Evolutionary conservation across 2,888 invertebrate species (phyloP).

Genomic region (Timandra comae): DNA sequence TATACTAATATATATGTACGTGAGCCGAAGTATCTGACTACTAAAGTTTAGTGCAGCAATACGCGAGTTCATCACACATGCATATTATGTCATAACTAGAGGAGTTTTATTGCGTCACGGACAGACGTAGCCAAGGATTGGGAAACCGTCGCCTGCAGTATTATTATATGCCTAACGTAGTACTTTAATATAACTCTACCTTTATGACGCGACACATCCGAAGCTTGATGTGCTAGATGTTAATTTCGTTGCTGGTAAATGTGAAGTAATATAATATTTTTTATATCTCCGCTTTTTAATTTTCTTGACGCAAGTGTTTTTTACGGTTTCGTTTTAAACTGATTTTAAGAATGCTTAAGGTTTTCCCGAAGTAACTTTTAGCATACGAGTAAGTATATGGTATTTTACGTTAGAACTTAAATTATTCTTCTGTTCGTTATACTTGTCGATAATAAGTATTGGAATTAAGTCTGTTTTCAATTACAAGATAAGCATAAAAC

Average conservation of each 20-base stretch:
- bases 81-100: constrained; percentile 64
- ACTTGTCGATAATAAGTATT: too few relatives aligned
- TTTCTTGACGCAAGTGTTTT: too few relatives aligned
- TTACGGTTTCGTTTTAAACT: too few relatives aligned
- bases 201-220: constrained; percentile 50
- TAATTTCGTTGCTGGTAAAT: constrained; percentile 41
- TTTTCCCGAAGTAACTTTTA: too few relatives aligned
- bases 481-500: too few relatives aligned
- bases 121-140: constrained; percentile 61
- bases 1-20: too few relatives aligned
- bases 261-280: constrained; percentile 23
- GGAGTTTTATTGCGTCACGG: constrained; percentile 62
- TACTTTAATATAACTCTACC: constrained; percentile 52
- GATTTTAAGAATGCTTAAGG: too few relatives aligned
- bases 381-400: too few relatives aligned
- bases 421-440: too few relatives aligned
- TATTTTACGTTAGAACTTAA: too few relatives aligned
- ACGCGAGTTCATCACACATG: constrained; percentile 60
- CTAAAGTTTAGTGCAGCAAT: constrained; percentile 45
- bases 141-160: constrained; percentile 36
- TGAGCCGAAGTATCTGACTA: constrained; percentile 4
- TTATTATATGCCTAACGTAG: constrained; percentile 46
- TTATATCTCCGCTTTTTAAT: neutral
- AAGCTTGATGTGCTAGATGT: constrained; percentile 32
- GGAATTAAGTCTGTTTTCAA: too few relatives aligned